These are phyloP conservation scores for Mesorhabditis spiculigera DNA, from an alignment of 2,888 invertebrate genomes.

Conservation along the genomic window DNA sequence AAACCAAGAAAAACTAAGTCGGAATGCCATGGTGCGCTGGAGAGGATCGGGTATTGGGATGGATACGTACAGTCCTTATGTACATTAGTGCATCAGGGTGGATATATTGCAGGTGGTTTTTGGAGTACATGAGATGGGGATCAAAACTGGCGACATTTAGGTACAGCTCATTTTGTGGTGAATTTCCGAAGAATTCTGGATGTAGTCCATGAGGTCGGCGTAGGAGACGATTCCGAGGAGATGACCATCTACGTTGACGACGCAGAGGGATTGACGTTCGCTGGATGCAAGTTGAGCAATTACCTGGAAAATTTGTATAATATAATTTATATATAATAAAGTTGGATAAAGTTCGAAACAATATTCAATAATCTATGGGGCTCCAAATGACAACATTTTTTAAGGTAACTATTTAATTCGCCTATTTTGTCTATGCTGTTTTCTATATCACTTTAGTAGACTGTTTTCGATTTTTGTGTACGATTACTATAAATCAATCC, in stretches of 20 bases:
- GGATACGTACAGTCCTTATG: too few species aligned
- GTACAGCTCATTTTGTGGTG: slow-evolving; percentile 24
- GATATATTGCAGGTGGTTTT: too few species aligned
- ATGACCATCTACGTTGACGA: slow-evolving; percentile 33
- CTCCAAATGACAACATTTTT: too few species aligned
- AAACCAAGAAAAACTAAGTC: too few species aligned
- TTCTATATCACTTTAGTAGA: not conserved
- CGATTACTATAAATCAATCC: not conserved
- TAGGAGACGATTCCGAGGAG: slow-evolving; percentile 47
- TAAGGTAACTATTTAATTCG: not conserved
- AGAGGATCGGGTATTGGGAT: too few species aligned
- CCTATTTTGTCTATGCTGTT: not conserved
- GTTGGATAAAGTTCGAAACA: too few species aligned
- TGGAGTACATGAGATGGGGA: too few species aligned
- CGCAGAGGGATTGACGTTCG: slow-evolving; percentile 21
- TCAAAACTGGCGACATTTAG: slow-evolving; percentile 5
- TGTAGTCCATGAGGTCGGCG: slow-evolving; percentile 49
- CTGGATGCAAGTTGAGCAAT: not conserved
- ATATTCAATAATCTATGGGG: too few species aligned
- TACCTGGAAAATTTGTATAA: not conserved
- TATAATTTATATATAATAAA: not conserved
- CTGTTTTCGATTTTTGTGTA: not conserved
- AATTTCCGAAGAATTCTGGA: slow-evolving; percentile 29
- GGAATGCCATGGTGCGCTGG: too few species aligned
- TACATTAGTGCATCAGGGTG: too few species aligned